A percentile compares a stretch with the other conserved stretches of the same genome.
phyloP scores from a whole-genome alignment of 2,888 invertebrate genomes.

The Hesperia comma region DNA sequence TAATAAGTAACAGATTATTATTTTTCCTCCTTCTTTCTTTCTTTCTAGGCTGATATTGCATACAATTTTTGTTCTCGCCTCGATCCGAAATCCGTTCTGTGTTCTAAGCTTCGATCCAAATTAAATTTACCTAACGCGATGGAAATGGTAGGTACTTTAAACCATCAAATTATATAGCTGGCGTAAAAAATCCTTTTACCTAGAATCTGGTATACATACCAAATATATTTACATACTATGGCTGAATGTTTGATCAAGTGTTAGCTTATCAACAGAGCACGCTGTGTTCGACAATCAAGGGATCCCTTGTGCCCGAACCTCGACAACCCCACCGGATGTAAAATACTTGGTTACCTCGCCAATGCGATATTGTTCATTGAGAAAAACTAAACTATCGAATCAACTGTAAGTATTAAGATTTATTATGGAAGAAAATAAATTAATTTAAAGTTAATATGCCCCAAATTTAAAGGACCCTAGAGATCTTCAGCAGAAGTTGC shows the following conservation, averaged over 20 bases:
- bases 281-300: constrained; percentile 62
- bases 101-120: no score
- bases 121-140: no score
- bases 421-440: no score
- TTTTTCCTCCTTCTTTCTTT: no score
- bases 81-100: no score
- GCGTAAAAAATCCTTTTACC: neutral
- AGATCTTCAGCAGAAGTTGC: no score
- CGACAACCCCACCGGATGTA: constrained; percentile 67
- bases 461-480: no score
- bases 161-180: neutral
- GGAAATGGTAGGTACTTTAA: neutral
- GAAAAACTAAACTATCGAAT: neutral
- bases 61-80: no score
- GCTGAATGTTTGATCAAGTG: constrained; percentile 76
- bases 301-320: constrained; percentile 57
- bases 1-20: no score
- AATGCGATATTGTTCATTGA: constrained; percentile 15
- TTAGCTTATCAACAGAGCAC: constrained; percentile 66
- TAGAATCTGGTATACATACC: neutral
- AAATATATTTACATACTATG: constrained; percentile 32
- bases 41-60: no score
- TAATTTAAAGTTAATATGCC: no score
- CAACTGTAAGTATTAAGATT: no score
- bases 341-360: constrained; percentile 32